Evolutionary conservation across 1,140 invertebrate species (phyloP).

Genomic region (Rhagoletis zephyria): DNA sequence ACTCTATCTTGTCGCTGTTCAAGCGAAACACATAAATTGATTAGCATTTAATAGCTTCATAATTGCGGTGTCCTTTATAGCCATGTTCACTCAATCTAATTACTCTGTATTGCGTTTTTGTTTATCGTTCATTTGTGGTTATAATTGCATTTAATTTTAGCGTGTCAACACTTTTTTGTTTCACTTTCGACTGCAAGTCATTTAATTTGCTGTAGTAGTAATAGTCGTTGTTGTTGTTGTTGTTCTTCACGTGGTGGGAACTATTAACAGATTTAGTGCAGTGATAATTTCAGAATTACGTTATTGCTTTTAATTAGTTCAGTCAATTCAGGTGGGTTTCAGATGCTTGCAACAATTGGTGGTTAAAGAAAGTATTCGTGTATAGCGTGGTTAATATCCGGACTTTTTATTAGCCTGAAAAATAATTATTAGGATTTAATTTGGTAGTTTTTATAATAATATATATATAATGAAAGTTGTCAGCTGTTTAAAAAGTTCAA

Average conservation of each 20-base stretch:
- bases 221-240: background rate
- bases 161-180: constrained; percentile 63
- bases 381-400: no score
- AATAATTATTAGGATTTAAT: no score
- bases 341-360: no score
- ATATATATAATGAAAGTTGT: no score
- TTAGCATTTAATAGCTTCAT: constrained; percentile 49
- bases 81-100: constrained; percentile 69
- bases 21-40: constrained; percentile 19
- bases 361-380: no score
- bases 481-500: no score
- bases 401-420: no score
- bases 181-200: background rate
- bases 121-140: constrained; percentile 51
- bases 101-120: constrained; percentile 60
- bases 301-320: constrained; percentile 3
- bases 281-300: constrained; percentile 24
- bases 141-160: constrained; percentile 72
- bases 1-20: background rate
- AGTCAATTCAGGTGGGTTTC: background rate
- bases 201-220: constrained; percentile 53
- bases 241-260: constrained; percentile 18
- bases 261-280: constrained; percentile 46
- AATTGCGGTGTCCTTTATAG: constrained; percentile 50
- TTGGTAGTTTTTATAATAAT: no score